Evolutionary conservation across 2,888 invertebrate species (phyloP), one percentile per base, ranked within the genome.

Genomic region (Oscheius myriophilus): DNA sequence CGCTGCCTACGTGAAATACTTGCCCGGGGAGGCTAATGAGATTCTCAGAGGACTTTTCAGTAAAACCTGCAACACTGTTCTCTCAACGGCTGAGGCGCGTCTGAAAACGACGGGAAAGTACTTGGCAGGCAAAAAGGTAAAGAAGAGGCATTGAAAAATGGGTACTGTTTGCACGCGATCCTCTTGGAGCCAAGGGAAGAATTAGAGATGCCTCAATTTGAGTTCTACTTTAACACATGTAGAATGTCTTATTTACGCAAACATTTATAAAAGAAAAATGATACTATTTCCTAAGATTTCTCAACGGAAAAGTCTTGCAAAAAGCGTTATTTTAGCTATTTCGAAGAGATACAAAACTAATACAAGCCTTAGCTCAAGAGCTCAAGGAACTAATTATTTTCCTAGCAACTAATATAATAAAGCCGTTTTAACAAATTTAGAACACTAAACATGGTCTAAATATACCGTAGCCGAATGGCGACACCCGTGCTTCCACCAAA

Each of bases 51-150:
- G 25, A 21, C 11, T 49, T 9, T 61, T 61, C 39, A 49, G 18
- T 6, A 63, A 39, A 33, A 39, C 16, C 16, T 52, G 63, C 52
- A 52, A n/a, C 33, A 53, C n/a, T 23, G 43, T 41, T 1, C 53
- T 63, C 41, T 42, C 53, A 16, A 63, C 52, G 11, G 18, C 52
- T 21, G 53, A 63, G 2, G 39, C 51, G 41, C 14, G 43, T 49
- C 39, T 63, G 11, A 33, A 53, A 21, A 63, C 52, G 25, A 63
- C 52, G 16, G 63, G 63, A 14, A 53, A 53, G 41, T 63, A 53
- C 39, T 18, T 63, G 12, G 18, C 21, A 25, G 63, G 63, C 12
- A 33, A 63, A 2, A 63, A 63, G 63, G 63, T 53, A 62, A 33
- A 25, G 9, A n/a, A n/a, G n/a, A n/a, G n/a, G n/a, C n/a, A n/a